Evolutionary conservation across 2,888 invertebrate species (phyloP).

Genomic region (Eulithis prunata): DNA sequence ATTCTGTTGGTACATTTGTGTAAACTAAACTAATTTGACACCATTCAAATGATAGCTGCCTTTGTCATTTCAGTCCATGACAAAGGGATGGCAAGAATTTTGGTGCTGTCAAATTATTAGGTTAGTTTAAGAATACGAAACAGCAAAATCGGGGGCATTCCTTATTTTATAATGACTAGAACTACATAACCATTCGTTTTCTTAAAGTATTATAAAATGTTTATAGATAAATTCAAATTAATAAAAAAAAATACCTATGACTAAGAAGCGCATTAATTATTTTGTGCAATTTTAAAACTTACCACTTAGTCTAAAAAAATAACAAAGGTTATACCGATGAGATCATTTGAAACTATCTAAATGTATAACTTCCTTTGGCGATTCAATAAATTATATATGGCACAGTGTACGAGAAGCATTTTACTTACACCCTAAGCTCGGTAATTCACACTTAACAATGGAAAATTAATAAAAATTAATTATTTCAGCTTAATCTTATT

Average conservation of each 20-base stretch:
- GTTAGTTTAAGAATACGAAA: slow-evolving; percentile 32
- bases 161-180: slow-evolving; percentile 36
- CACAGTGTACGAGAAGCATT: slow-evolving; percentile 31
- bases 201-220: slow-evolving; percentile 14
- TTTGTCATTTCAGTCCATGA: too few relatives aligned
- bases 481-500: slow-evolving; percentile 40
- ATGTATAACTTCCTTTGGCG: slow-evolving; percentile 6
- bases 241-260: slow-evolving; percentile 6
- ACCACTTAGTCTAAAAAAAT: slow-evolving; percentile 5
- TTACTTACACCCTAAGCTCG: slow-evolving; percentile 40
- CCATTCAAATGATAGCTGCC: too few relatives aligned
- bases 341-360: slow-evolving; percentile 5
- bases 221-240: slow-evolving; percentile 9
- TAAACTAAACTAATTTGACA: too few relatives aligned
- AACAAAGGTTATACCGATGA: slow-evolving; percentile 15
- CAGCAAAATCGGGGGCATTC: slow-evolving; percentile 11
- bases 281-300: slow-evolving; percentile 20
- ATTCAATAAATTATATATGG: slow-evolving; percentile 21
- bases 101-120: too few relatives aligned
- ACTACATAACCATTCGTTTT: slow-evolving; percentile 23
- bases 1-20: too few relatives aligned
- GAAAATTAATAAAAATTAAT: slow-evolving; percentile 16
- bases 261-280: slow-evolving; percentile 22
- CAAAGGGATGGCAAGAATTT: too few relatives aligned
- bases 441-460: slow-evolving; percentile 30